These are phyloP conservation scores for Agelastica alni DNA, from an alignment of 2,888 invertebrate genomes.

Conservation along the genomic window DNA sequence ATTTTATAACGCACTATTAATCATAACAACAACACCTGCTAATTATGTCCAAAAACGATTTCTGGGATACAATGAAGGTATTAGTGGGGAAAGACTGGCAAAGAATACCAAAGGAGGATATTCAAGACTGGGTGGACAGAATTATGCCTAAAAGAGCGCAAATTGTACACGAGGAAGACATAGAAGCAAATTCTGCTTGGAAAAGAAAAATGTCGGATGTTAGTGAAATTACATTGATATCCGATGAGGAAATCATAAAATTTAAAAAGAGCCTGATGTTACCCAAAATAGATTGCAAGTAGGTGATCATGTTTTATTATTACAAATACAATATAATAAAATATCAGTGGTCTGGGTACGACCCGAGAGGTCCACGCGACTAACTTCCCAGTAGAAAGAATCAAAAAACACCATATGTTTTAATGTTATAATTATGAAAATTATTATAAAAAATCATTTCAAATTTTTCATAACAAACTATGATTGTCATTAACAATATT, in stretches of 20 bases:
- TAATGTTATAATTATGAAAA: no score
- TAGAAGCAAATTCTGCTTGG: conserved; percentile 20
- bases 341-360: no score
- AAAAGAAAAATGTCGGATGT: conserved; percentile 26
- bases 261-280: conserved; percentile 41
- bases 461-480: no score
- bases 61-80: conserved; percentile 69
- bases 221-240: conserved; percentile 20
- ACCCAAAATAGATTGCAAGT: conserved; percentile 49
- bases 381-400: no score
- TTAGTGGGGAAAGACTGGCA: conserved; percentile 62
- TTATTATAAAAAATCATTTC: no score
- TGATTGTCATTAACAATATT: no score
- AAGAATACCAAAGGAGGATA: conserved; percentile 55
- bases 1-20: background rate
- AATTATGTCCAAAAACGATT: conserved; percentile 43
- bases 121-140: conserved; percentile 49
- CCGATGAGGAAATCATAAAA: conserved; percentile 36
- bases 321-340: no score
- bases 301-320: conserved; percentile 32
- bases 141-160: conserved; percentile 36
- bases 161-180: conserved; percentile 23
- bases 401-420: no score
- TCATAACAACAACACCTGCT: background rate
- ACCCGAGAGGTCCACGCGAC: no score